Evolutionary conservation across 2,113 vertebrate genomes (phyloP).

Genomic region (Poeciliopsis retropinna): DNA sequence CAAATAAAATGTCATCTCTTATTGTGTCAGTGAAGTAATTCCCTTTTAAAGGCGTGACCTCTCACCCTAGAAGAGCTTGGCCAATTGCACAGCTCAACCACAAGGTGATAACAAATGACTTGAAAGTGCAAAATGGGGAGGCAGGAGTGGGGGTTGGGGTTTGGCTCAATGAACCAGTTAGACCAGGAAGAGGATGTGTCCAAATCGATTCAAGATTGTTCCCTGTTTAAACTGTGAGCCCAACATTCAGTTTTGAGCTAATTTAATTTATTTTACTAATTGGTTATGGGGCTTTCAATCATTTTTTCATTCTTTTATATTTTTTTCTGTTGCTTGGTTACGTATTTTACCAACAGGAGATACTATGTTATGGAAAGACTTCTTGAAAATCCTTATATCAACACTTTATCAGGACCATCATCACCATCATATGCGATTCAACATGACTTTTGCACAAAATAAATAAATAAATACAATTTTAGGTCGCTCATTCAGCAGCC

Average conservation of each 20-base stretch:
- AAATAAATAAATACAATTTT: not conserved
- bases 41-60: slow-evolving; percentile 79
- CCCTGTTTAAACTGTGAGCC: not conserved
- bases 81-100: slow-evolving; percentile 63
- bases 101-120: slow-evolving; percentile 72
- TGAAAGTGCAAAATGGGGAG: not conserved
- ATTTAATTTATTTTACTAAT: not conserved
- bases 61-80: slow-evolving; percentile 63
- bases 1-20: slow-evolving; percentile 84
- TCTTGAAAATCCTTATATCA: not conserved
- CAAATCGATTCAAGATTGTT: slow-evolving; percentile 17
- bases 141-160: not conserved
- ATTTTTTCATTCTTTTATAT: not conserved
- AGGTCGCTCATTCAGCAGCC: not conserved
- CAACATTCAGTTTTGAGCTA: not conserved
- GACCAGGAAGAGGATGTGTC: slow-evolving; percentile 32
- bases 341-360: slow-evolving; percentile 64
- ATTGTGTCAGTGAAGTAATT: slow-evolving; percentile 85
- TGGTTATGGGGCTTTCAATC: not conserved
- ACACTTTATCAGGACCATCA: not conserved
- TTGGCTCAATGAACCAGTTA: slow-evolving; percentile 2
- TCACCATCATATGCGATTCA: slow-evolving; percentile 3
- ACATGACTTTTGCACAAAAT: slow-evolving; percentile 9
- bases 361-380: slow-evolving; percentile 59
- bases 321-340: not conserved